These are phyloP conservation scores for Harpagus bidentatus DNA, from an alignment of 2,113 vertebrate species.

Conservation along the genomic window DNA sequence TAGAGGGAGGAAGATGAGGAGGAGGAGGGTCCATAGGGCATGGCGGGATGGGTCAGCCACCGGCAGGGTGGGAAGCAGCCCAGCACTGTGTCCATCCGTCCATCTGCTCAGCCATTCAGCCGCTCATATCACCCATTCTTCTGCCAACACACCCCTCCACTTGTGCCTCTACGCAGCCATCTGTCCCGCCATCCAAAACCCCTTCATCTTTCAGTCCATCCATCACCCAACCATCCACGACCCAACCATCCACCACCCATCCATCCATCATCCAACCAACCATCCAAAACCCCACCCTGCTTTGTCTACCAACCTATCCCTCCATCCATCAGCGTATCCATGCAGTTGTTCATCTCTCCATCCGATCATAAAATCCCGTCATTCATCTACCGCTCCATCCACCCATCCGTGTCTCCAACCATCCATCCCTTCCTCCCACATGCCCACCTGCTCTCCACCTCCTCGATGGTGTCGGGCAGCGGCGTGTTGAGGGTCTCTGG, in stretches of 20 bases:
- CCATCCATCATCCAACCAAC: not conserved
- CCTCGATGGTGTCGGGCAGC: constrained; percentile 84
- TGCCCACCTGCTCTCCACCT: constrained; percentile 77
- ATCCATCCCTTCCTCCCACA: too few species aligned
- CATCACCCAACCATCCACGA: not conserved
- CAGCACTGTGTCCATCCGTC: not conserved
- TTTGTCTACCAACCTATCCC: too few species aligned
- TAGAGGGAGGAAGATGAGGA: not conserved
- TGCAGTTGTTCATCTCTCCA: not conserved
- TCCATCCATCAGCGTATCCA: not conserved
- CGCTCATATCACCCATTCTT: not conserved
- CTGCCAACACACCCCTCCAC: accelerated
- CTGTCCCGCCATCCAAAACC: not conserved
- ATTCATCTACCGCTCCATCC: not conserved
- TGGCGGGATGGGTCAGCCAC: not conserved
- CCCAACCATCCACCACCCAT: not conserved
- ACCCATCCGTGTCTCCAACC: too few species aligned
- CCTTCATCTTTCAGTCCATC: not conserved
- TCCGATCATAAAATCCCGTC: not conserved
- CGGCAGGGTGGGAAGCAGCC: not conserved
- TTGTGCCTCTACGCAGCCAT: accelerated
- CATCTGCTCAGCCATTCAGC: not conserved
- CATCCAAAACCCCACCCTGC: not conserved
- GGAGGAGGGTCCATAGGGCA: not conserved
- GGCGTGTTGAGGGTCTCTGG: constrained; percentile 83